Evolutionary conservation across 2,113 vertebrate genomes (phyloP).

Genomic region (Hemichromis elongatus): DNA sequence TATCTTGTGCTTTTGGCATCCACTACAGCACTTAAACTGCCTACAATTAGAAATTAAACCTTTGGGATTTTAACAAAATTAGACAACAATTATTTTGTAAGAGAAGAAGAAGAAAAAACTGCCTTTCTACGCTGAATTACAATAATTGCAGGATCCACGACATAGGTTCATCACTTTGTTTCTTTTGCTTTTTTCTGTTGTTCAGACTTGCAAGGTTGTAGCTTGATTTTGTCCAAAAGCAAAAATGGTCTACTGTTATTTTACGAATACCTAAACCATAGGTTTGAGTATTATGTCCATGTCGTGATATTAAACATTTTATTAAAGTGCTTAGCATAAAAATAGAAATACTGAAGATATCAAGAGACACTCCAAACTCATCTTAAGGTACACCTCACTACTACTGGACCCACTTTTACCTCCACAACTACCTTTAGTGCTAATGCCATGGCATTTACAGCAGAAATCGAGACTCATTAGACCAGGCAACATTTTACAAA

Average conservation of each 20-base stretch:
- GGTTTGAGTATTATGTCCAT: background rate
- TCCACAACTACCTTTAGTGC: background rate
- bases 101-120: background rate
- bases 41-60: background rate
- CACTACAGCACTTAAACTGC: background rate
- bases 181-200: background rate
- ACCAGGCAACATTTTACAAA: too few relatives aligned
- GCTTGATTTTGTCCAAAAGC: background rate
- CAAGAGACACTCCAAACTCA: background rate
- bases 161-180: accelerated
- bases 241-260: background rate
- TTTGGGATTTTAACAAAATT: background rate
- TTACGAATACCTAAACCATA: background rate
- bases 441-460: background rate
- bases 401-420: accelerated
- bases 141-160: background rate
- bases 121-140: background rate
- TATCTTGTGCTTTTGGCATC: background rate
- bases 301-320: background rate
- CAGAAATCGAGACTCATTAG: background rate
- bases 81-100: background rate
- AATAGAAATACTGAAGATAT: background rate
- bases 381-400: background rate
- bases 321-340: background rate
- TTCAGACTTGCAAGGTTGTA: background rate